Base-by-base conservation (phyloP, 2,113 vertebrate genomes). In the Oreochromis niloticus region DNA sequence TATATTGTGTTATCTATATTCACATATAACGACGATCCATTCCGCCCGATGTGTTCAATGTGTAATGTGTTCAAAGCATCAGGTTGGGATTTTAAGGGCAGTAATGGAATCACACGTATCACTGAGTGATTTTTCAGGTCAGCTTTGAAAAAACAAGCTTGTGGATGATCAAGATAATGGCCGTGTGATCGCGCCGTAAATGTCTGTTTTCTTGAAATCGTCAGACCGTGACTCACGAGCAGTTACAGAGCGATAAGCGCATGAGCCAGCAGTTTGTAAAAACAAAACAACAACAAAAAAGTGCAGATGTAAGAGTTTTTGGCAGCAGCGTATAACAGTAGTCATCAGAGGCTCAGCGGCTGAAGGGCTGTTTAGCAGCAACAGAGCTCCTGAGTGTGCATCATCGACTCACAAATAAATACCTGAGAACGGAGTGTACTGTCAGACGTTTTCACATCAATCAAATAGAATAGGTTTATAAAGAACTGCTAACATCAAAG, bases 401-500 rank as follows among this genome's bases (percentile, higher is more conserved):
- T 87, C 91, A 88, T 84, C 78, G 93, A 90, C 92, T 90, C 82
- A 71, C 92, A 84, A 90, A 89, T 91, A 94, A 93, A 94, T 92
- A 92, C 75, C 90, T 75, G 88, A 92, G 93, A 91, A 93, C 81
- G 87, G 89, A 88, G 83, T 87, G 85, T 87, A 68, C 93, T 75
- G 86, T 93, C 86, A 86, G 88, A 88, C 34, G 6, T 71, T 84
- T 91, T 82, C 87, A 92, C 92, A 93, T 95, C 92, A 91, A 89
- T 95, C 94, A 91, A 85, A 89, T 68, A 57, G 90, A 94, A 94
- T 91, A 91, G 88, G 87, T 63, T 81, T 86, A 90, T 83, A 88
- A 93, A 94, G 92, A 93, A 93, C 24, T 90, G 91, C 90, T 89
- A 85, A 85, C 91, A 94, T 88, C 89, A 91, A 93, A 93, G 92